A percentile compares a stretch with the other conserved stretches of the same genome.
Conservation (phyloP, 2,888 invertebrate genomes). For the Apodemia mormo region DNA sequence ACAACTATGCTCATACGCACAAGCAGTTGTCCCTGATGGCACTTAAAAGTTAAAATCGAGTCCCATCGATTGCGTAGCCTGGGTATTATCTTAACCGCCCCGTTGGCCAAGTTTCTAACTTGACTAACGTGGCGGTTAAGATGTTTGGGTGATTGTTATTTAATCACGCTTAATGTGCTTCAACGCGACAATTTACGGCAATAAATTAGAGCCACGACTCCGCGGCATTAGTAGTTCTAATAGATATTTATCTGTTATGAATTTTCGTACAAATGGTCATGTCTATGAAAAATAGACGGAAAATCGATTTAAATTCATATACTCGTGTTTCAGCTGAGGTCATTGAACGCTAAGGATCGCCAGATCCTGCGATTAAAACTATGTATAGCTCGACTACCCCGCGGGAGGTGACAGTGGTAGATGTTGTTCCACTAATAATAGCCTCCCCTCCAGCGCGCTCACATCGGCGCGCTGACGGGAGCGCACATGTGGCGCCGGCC, state of each 20-base stretch:
- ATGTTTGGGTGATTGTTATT: background rate
- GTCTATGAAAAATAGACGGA: background rate
- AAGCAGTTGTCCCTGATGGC: background rate
- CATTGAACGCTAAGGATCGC: constrained; percentile 76
- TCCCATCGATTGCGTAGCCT: background rate
- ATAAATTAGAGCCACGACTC: background rate
- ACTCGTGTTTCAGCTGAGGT: constrained; percentile 60
- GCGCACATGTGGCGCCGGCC: constrained; percentile 76
- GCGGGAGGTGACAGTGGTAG: constrained; percentile 82
- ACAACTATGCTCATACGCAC: background rate
- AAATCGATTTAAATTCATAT: constrained; percentile 1
- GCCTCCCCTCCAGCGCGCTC: constrained; percentile 77
- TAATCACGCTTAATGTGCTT: background rate
- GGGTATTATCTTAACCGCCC: background rate
- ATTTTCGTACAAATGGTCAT: background rate
- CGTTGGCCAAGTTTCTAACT: background rate
- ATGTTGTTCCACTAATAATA: constrained; percentile 79
- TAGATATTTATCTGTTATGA: background rate
- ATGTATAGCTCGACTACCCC: constrained; percentile 78
- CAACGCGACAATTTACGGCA: background rate
- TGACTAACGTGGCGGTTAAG: background rate
- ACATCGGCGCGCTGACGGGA: constrained; percentile 51
- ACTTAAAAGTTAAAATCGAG: background rate
- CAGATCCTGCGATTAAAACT: constrained; percentile 74
- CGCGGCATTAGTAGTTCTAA: background rate